A percentile compares a stretch with the other conserved stretches of the same genome.
phyloP scores from a whole-genome alignment of 2,797 vertebrate genomes.

The Nyctibius grandis region DNA sequence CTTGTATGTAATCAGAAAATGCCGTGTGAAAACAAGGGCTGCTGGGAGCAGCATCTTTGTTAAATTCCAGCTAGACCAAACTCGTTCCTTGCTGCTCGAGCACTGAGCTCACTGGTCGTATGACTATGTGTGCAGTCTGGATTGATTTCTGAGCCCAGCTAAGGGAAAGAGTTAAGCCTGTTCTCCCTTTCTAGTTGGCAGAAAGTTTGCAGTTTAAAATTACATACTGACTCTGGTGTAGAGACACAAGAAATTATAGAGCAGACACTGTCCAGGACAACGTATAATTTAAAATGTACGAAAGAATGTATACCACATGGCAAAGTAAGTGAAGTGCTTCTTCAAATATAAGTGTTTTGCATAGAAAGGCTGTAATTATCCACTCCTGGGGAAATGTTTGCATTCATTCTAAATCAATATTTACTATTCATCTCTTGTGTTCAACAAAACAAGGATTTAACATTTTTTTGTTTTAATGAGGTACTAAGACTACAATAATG shows the following conservation, averaged over 20 bases:
- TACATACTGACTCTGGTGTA: constrained; percentile 87
- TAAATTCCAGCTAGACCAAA: constrained; percentile 13
- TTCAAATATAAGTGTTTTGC: constrained; percentile 87
- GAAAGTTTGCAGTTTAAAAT: constrained; percentile 87
- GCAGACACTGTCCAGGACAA: constrained; percentile 89
- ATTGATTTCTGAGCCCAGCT: constrained; percentile 48
- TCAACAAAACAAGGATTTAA: constrained; percentile 81
- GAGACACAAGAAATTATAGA: constrained; percentile 90
- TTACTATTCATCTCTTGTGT: constrained; percentile 84
- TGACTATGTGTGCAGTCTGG: constrained; percentile 1
- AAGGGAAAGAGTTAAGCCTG: constrained; percentile 78
- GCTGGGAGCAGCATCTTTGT: constrained; percentile 49
- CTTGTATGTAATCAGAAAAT: constrained; percentile 30
- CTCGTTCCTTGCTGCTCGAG: background rate
- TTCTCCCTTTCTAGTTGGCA: constrained; percentile 78
- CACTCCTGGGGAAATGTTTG: constrained; percentile 89
- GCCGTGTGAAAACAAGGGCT: constrained; percentile 20
- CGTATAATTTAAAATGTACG: constrained; percentile 90
- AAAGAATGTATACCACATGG: constrained; percentile 87
- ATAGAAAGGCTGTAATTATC: constrained; percentile 91
- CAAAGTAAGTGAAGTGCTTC: constrained; percentile 86
- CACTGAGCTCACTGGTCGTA: constrained; percentile 20
- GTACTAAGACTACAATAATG: constrained; percentile 78
- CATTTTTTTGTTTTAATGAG: constrained; percentile 80
- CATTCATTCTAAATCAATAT: constrained; percentile 87